Evolutionary conservation across 2,113 vertebrate species (phyloP).

Genomic region (Abramis brama): DNA sequence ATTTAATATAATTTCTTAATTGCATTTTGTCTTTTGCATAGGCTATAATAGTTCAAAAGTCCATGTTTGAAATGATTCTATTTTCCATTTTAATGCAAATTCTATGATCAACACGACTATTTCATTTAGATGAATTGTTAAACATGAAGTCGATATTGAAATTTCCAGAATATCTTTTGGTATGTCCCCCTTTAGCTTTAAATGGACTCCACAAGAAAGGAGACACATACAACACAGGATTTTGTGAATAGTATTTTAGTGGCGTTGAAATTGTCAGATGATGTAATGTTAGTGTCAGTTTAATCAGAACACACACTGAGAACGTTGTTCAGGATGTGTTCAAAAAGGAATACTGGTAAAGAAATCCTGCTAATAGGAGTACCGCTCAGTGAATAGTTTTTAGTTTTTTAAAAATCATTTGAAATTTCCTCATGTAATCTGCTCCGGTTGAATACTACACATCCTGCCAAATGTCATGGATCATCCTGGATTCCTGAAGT

Average conservation of each 20-base stretch:
- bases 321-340: background rate
- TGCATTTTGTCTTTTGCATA: background rate
- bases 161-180: background rate
- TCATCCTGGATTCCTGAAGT: background rate
- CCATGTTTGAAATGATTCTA: background rate
- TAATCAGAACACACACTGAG: background rate
- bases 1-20: background rate
- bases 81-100: background rate
- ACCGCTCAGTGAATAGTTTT: no score
- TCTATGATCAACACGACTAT: background rate
- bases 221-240: background rate
- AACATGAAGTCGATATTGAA: no score
- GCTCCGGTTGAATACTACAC: no score
- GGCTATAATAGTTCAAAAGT: background rate
- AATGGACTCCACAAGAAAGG: no score
- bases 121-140: background rate
- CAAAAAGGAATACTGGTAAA: background rate
- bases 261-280: background rate
- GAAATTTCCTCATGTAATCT: no score
- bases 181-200: background rate
- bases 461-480: background rate
- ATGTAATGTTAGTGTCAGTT: background rate
- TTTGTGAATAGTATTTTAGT: background rate
- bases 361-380: background rate
- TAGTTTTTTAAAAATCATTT: no score